Conservation (phyloP, 1,140 invertebrate species). For the Anoplolepis gracilipes region DNA sequence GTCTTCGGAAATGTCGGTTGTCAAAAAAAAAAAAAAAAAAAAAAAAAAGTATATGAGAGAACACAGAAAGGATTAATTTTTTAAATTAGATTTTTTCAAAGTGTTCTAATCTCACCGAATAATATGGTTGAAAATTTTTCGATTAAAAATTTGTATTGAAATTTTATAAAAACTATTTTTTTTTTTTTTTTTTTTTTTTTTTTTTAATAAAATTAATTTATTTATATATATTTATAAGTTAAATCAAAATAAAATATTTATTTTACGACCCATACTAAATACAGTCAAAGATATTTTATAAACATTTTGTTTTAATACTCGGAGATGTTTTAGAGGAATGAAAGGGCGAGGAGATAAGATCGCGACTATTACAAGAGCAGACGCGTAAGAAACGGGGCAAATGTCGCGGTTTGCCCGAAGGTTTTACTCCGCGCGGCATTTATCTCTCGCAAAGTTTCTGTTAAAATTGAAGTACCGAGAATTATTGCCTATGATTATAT, state of each 20-base stretch:
- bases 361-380: conserved; percentile 37
- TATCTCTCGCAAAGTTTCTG: conserved; percentile 50
- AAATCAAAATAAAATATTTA: not conserved
- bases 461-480: conserved; percentile 58
- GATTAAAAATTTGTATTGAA: not conserved
- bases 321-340: not conserved
- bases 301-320: not conserved
- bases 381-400: conserved; percentile 51
- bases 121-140: not conserved
- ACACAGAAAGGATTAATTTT: no score
- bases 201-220: not conserved
- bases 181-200: no score
- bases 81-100: not conserved
- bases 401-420: conserved; percentile 50
- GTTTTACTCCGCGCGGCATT: conserved; percentile 40
- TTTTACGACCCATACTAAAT: not conserved
- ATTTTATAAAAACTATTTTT: no score
- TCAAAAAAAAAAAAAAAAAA: no score
- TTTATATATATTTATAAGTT: not conserved
- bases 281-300: not conserved
- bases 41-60: no score
- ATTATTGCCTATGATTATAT: conserved; percentile 59
- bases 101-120: not conserved
- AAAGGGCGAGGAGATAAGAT: conserved; percentile 32
- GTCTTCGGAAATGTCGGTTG: not conserved